Conservation (phyloP, 1,140 invertebrate species). For the Bombus soroeensis region DNA sequence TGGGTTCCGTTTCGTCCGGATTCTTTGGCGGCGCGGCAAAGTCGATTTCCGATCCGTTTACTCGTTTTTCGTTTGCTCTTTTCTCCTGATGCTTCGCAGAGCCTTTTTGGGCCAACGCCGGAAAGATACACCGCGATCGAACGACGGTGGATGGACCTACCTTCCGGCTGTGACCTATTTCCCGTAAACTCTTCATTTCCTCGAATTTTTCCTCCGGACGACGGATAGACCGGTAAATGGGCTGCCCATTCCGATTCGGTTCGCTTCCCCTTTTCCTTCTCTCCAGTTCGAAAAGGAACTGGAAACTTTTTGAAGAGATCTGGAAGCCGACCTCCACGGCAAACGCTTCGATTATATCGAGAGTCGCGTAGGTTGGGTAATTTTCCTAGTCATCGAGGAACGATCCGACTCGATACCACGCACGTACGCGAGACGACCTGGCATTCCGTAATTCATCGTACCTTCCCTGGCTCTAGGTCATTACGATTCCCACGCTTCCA, state of each 20-base stretch:
- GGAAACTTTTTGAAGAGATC: background rate
- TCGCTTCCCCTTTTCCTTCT: no score
- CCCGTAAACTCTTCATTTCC: background rate
- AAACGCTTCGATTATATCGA: background rate
- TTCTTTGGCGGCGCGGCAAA: background rate
- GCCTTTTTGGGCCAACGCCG: background rate
- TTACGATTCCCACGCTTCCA: slow-evolving; percentile 66
- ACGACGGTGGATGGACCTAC: background rate
- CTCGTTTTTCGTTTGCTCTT: background rate
- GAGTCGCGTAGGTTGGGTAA: background rate
- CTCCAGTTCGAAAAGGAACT: background rate
- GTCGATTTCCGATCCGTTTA: slow-evolving; percentile 31
- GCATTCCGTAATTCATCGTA: background rate
- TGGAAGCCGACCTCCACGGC: background rate
- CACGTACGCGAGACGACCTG: background rate
- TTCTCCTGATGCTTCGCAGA: background rate
- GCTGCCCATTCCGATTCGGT: background rate
- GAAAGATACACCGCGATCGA: background rate
- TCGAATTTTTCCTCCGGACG: background rate
- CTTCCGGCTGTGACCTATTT: background rate
- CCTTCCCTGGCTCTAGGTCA: slow-evolving; percentile 43
- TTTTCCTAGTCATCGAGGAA: background rate
- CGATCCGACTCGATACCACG: background rate
- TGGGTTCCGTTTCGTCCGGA: background rate
- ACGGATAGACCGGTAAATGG: background rate